Percentiles rank a stretch among this genome's conserved stretches.
Evolutionary conservation across 2,888 invertebrate genomes (phyloP).

Genomic region (Dryobota labecula): DNA sequence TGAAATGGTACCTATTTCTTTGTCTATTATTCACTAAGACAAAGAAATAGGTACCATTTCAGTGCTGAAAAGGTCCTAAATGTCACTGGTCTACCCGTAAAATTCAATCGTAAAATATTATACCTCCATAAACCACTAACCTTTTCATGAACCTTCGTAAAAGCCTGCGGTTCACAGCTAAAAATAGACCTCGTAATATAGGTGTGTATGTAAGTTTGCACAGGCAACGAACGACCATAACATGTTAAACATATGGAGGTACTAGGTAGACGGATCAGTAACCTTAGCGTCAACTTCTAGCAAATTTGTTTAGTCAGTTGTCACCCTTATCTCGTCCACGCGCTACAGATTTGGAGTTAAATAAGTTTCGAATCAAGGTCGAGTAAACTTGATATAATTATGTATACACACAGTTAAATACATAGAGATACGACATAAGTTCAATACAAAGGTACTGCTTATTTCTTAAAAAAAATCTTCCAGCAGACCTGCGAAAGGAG

Average conservation of each 20-base stretch:
- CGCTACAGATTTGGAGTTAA: conserved; percentile 10
- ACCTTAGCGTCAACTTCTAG: conserved; percentile 1
- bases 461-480: too few relatives aligned
- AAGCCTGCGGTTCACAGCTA: conserved; percentile 37
- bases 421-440: too few relatives aligned
- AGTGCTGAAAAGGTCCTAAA: neutral
- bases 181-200: conserved; percentile 34
- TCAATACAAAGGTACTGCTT: too few relatives aligned
- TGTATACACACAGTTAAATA: too few relatives aligned
- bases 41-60: neutral
- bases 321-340: neutral
- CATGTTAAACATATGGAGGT: conserved; percentile 9
- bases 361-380: conserved; percentile 6
- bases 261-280: conserved; percentile 4
- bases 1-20: too few relatives aligned
- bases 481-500: too few relatives aligned
- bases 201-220: conserved; percentile 20
- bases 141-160: conserved; percentile 28
- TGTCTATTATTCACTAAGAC: too few relatives aligned
- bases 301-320: conserved; percentile 24
- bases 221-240: conserved; percentile 6
- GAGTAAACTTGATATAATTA: conserved; percentile 22
- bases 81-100: conserved; percentile 9
- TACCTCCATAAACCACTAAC: conserved; percentile 34
- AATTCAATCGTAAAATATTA: conserved; percentile 39